Evolutionary conservation across 2,113 vertebrate genomes (phyloP).

Genomic region (Beaufortia kweichowensis): DNA sequence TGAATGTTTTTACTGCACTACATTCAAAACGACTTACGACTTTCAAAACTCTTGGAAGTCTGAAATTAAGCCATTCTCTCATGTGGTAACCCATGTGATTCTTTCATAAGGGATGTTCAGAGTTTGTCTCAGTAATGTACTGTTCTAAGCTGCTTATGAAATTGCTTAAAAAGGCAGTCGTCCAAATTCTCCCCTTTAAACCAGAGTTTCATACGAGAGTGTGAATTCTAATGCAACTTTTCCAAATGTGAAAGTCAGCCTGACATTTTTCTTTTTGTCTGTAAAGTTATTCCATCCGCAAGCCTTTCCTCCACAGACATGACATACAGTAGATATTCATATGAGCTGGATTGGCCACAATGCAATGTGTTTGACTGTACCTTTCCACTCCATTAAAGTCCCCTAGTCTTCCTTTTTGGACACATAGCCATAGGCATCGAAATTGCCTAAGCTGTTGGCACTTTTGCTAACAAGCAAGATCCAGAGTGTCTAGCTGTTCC

Average conservation of each 20-base stretch:
- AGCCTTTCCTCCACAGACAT: neutral
- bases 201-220: neutral
- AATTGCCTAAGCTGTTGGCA: conserved; percentile 14
- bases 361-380: neutral
- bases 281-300: too few relatives aligned
- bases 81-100: conserved; percentile 27
- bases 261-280: too few relatives aligned
- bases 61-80: conserved; percentile 30
- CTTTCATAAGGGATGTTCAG: conserved; percentile 4
- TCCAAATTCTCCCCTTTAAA: conserved; percentile 14
- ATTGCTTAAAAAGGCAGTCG: conserved; percentile 27
- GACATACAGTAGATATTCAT: neutral
- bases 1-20: neutral
- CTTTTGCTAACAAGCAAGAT: conserved; percentile 43
- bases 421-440: neutral
- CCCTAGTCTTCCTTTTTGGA: neutral
- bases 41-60: neutral
- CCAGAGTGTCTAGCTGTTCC: neutral
- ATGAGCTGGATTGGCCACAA: neutral
- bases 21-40: too few relatives aligned
- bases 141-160: conserved; percentile 40
- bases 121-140: conserved; percentile 24
- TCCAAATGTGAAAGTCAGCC: neutral
- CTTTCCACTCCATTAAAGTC: neutral
- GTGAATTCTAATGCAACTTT: neutral